Evolutionary conservation across 35 echinoderm and acorn worm species (phyloP), one percentile per base, ranked within the genome.

Genomic region (Apostichopus parvimensis): DNA sequence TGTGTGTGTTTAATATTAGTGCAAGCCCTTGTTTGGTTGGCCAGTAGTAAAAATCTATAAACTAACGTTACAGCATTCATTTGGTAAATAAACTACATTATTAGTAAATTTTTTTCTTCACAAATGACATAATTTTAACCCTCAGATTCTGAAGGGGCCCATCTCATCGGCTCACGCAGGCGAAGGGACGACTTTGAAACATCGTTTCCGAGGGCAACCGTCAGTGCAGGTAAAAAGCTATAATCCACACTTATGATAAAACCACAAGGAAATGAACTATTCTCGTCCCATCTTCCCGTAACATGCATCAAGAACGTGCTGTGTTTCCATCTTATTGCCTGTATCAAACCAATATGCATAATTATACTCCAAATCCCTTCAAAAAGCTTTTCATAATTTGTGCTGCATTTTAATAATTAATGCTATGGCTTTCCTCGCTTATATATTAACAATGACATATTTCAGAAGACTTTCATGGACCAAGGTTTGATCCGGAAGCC

Each of bases 111-210:
- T 45, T 45, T 45, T 45, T 4, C 34, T 7, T 73, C 15, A 17
- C 13, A 73, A 21, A 73, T 73, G 0, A 73, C 1, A 15, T 73
- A 15, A 6, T 73, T 73, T 17, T 80, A 17, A 25, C n/a, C 20
- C 57, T 77, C 65, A 98, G 96, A 93, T 95, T 87, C 89, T 26
- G 94, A 91, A 18, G 90, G 83, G 22, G 89, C 96, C 1, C 76
- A 92, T 78, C 87, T 98, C 26, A 88, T 98, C 17, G 93, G 96
- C 55, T 94, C 91, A 54, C 82, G 96, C 1, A 92, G 88, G 68
- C 92, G 83, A 10, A 90, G 91, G 11, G 81, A 78, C 53, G 68
- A 87, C 45, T 98, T 93, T 81, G 94, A 95, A 58, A 70, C 90
- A 5, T 60, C 78, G 26, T 95, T 88, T 73, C 86, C 60, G 9